phyloP scores from a whole-genome alignment of 2,797 vertebrate species.

The Craterocephalus amniculus region DNA sequence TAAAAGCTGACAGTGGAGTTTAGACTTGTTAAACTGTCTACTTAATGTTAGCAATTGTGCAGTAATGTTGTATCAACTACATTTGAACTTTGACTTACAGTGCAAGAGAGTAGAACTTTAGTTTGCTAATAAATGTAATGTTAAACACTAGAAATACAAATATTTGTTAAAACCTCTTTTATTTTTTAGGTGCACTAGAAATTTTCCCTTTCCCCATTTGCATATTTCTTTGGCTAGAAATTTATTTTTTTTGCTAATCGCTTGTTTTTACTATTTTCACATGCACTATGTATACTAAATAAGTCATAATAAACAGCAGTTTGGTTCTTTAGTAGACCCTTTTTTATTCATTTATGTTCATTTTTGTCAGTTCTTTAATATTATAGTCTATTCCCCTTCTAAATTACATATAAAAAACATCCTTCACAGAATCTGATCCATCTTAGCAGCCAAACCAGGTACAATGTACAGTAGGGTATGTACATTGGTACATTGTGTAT shows the following conservation, averaged over 20 bases:
- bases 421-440: not conserved
- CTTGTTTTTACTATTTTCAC: slow-evolving; percentile 84
- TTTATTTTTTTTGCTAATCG: slow-evolving; percentile 77
- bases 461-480: not conserved
- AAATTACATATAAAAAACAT: no score
- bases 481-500: not conserved
- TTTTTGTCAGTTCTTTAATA: not conserved
- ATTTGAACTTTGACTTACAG: slow-evolving; percentile 85
- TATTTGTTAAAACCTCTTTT: slow-evolving; percentile 82
- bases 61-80: slow-evolving; percentile 99
- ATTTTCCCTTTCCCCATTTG: slow-evolving; percentile 61
- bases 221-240: slow-evolving; percentile 84
- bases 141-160: slow-evolving; percentile 88
- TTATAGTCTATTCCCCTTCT: not conserved
- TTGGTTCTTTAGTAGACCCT: slow-evolving; percentile 79
- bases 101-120: slow-evolving; percentile 75
- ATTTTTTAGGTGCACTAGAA: slow-evolving; percentile 77
- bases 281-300: slow-evolving; percentile 84
- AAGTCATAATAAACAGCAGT: slow-evolving; percentile 87
- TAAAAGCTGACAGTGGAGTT: slow-evolving; percentile 82
- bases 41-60: slow-evolving; percentile 91
- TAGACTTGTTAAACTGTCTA: slow-evolving; percentile 85
- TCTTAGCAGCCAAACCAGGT: not conserved
- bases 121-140: slow-evolving; percentile 85
- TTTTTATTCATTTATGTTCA: slow-evolving; percentile 23